Evolutionary conservation across 1,140 invertebrate species (phyloP), one percentile per base, ranked within the genome.

Genomic region (Tachypleus tridentatus): DNA sequence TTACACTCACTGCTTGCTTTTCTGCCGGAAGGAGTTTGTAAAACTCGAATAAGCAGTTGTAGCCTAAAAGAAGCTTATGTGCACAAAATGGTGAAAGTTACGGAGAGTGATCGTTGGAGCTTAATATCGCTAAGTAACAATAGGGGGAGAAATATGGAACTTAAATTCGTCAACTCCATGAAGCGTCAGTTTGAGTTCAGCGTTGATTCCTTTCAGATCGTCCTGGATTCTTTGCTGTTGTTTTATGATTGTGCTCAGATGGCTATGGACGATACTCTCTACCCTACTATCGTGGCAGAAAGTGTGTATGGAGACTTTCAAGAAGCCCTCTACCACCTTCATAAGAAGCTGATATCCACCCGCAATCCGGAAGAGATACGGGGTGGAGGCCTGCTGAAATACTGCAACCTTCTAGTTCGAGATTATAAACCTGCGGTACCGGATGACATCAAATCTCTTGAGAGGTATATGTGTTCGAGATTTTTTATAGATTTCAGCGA

Each of bases 401-500:
- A 99, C 79, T 99, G 96, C 80, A 93, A 93, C 76, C 83, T 99
- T 66, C 80, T 99, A 64, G 93, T 95, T 3, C 87, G 92, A 73
- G 89, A 87, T 73, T 99, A 97, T 80, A 84, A 86, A 70, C 86
- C 95, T 8, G 89, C 91, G 49, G 82, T 86, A 68, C 86, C 90
- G 4, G 88, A 93, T 70, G 84, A 89, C 73, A 95, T 97, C 72
- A 93, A 94, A 75, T 76, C 76, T 11, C 82, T 98, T 68, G 94
- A 99, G 80, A 85, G 93, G 52, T 98, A 99, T 81, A 99, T 99
- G 97, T 99, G 97, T 83, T 98, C 96, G 61, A 84, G 97, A 67
- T 99, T 99, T 84, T 99, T 99, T 82, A 99, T 99, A 76, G 97
- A 99, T 79, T 99, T 98, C 78, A 88, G 91, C 11, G 94, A 98